Conservation (phyloP, 2,113 vertebrate species). For the Macquaria ambigua region DNA sequence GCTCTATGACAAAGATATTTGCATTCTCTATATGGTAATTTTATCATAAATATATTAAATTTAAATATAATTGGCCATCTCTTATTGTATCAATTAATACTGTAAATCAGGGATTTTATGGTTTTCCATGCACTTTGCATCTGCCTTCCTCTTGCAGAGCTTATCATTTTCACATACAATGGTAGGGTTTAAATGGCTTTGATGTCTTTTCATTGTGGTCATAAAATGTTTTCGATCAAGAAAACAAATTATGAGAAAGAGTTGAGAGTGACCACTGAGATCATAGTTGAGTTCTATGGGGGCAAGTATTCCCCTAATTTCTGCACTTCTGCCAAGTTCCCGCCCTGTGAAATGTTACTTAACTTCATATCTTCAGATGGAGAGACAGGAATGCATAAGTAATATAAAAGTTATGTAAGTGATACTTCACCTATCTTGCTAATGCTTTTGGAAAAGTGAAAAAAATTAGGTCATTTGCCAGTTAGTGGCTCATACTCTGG, state of each 20-base stretch:
- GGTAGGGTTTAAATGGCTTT: background rate
- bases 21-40: background rate
- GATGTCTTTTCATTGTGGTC: background rate
- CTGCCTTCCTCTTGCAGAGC: no score
- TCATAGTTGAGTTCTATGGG: background rate
- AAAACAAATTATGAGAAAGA: background rate
- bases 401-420: constrained; percentile 39
- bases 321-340: background rate
- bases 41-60: background rate
- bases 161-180: background rate
- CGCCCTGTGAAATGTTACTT: constrained; percentile 1
- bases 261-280: background rate
- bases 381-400: constrained; percentile 30
- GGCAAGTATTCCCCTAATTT: background rate
- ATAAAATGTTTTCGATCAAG: background rate
- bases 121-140: background rate
- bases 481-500: constrained; percentile 43
- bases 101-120: background rate
- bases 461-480: constrained; percentile 55
- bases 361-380: constrained; percentile 13
- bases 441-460: constrained; percentile 41
- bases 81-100: background rate
- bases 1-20: background rate
- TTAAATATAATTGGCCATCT: background rate
- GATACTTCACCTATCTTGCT: constrained; percentile 13